phyloP scores from a whole-genome alignment of 2,113 vertebrate genomes.

The Bungarus multicinctus region DNA sequence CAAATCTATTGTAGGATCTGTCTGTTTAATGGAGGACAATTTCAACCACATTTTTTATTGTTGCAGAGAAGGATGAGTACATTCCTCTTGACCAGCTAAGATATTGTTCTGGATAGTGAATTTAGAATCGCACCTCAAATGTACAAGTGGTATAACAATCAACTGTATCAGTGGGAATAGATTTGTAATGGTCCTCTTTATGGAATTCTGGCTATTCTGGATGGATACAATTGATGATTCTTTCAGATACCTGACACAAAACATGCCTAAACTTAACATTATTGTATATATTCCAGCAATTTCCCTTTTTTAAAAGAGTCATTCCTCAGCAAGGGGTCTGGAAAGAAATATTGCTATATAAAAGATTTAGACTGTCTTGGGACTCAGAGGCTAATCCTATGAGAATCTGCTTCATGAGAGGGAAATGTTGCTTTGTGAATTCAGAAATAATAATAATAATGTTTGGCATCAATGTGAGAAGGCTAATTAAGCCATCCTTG shows the following conservation, averaged over 20 bases:
- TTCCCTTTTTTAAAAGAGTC: not conserved
- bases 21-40: constrained; percentile 69
- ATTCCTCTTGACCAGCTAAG: constrained; percentile 76
- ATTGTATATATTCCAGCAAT: not conserved
- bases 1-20: constrained; percentile 64
- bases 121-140: not conserved
- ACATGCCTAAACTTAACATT: not conserved
- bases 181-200: not conserved
- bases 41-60: constrained; percentile 77
- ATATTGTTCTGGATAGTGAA: not conserved
- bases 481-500: not conserved
- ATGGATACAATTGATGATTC: not conserved
- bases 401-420: not conserved
- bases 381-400: not conserved
- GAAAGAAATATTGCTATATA: not conserved
- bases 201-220: not conserved
- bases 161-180: not conserved
- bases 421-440: not conserved
- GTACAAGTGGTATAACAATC: not conserved
- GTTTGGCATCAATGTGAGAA: not conserved
- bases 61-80: constrained; percentile 73
- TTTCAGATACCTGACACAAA: not conserved
- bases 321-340: not conserved
- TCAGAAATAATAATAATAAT: not conserved
- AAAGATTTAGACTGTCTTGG: not conserved